These are phyloP conservation scores for Cyprinodon diabolis DNA, from an alignment of 2,797 vertebrate genomes.

Conservation along the genomic window DNA sequence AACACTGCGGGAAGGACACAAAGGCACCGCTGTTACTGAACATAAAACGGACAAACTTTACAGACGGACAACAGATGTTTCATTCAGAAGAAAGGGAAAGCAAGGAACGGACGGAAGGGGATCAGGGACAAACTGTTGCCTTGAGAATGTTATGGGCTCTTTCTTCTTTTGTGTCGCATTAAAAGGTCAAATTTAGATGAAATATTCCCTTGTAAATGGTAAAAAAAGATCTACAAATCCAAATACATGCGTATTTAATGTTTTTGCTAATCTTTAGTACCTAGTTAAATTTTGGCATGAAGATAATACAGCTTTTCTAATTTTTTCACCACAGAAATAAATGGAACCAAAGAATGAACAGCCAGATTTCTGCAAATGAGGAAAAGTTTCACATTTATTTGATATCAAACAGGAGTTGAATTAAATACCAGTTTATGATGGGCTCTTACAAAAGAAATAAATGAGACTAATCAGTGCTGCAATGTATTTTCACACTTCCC, in stretches of 20 bases:
- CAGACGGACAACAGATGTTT: conserved; percentile 26
- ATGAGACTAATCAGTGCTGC: conserved; percentile 86
- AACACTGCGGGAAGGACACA: conserved; percentile 9
- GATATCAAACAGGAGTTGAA: conserved; percentile 99
- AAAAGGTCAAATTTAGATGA: conserved; percentile 25
- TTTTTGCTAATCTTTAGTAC: not conserved
- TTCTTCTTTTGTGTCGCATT: conserved; percentile 7
- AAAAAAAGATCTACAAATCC: conserved; percentile 13
- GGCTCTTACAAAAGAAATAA: conserved; percentile 92
- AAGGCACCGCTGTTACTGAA: conserved; percentile 16
- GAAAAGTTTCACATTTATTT: conserved; percentile 99
- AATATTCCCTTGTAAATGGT: conserved; percentile 14
- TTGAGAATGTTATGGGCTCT: conserved; percentile 14
- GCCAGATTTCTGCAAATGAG: conserved; percentile 85
- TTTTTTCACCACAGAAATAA: conserved; percentile 1
- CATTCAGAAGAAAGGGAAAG: not conserved
- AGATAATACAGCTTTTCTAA: not conserved
- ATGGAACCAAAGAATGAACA: conserved; percentile 31
- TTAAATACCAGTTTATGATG: conserved; percentile 98
- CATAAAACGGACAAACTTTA: conserved; percentile 12
- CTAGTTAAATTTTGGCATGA: not conserved
- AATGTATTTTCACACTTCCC: conserved; percentile 72
- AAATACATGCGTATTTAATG: conserved; percentile 10
- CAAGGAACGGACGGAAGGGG: conserved; percentile 19
- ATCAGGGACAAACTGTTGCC: conserved; percentile 27